phyloP scores from a whole-genome alignment of 2,888 invertebrate genomes.

The Scaeva pyrastri region DNA sequence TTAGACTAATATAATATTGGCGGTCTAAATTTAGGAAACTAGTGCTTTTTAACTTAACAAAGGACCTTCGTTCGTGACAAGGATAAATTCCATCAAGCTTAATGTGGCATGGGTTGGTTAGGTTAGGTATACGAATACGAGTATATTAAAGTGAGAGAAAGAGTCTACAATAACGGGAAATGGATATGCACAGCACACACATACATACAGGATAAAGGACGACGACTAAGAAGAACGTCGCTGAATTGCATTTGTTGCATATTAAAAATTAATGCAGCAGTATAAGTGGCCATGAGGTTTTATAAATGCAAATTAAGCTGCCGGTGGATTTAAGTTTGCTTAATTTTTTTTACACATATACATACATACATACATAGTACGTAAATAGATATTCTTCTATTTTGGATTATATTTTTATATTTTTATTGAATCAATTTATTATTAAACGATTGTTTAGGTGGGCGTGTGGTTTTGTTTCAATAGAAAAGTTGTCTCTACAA shows the following conservation, averaged over 20 bases:
- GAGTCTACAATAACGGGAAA: not conserved
- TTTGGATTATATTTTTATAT: not conserved
- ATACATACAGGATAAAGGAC: not conserved
- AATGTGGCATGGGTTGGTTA: not conserved
- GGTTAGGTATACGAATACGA: not conserved
- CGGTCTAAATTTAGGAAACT: conserved; percentile 59
- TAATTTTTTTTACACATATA: not conserved
- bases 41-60: conserved; percentile 55
- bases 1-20: conserved; percentile 58
- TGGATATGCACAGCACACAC: too few species aligned
- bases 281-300: not conserved
- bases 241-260: conserved; percentile 26
- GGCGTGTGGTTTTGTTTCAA: not conserved
- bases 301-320: conserved; percentile 19
- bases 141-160: not conserved
- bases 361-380: too few species aligned
- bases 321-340: not conserved
- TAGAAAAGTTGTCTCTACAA: not conserved
- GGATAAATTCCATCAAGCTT: conserved; percentile 61
- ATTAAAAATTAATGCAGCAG: conserved; percentile 18
- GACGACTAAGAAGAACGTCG: conserved; percentile 2
- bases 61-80: conserved; percentile 73
- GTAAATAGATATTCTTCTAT: too few species aligned
- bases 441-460: not conserved
- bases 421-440: conserved; percentile 7